Evolutionary conservation across 2,888 invertebrate species (phyloP).

Genomic region (Argyresthia albistria): DNA sequence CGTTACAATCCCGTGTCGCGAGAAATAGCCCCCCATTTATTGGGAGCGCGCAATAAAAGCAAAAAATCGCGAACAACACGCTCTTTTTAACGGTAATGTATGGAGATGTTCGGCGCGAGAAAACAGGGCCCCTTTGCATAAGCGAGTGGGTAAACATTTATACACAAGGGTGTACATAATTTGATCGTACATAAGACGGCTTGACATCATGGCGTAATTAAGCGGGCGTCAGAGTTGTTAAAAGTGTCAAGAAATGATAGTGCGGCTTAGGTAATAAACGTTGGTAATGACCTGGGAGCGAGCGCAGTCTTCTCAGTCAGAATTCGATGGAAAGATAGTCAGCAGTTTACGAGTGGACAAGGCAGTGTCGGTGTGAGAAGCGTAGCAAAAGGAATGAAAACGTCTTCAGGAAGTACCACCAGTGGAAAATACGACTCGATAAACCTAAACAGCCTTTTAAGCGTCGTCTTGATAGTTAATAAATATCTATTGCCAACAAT

Average conservation of each 20-base stretch:
- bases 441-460: too few relatives aligned
- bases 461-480: too few relatives aligned
- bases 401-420: too few relatives aligned
- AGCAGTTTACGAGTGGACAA: too few relatives aligned
- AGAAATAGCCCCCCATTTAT: slow-evolving; percentile 48
- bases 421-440: too few relatives aligned
- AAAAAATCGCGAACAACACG: slow-evolving; percentile 37
- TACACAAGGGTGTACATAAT: not conserved
- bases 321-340: too few relatives aligned
- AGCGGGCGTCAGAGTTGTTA: not conserved
- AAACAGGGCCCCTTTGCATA: slow-evolving; percentile 4
- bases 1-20: slow-evolving; percentile 48
- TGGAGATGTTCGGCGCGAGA: slow-evolving; percentile 9
- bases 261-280: not conserved
- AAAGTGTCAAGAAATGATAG: not conserved
- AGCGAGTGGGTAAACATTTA: not conserved
- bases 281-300: not conserved
- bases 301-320: not conserved
- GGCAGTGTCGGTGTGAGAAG: too few relatives aligned
- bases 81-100: slow-evolving; percentile 26
- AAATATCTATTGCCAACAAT: too few relatives aligned
- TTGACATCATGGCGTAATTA: not conserved
- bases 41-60: slow-evolving; percentile 41
- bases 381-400: too few relatives aligned
- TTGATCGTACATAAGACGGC: too few relatives aligned